These are phyloP conservation scores for Tonatia bakeri DNA, from an alignment of 2,113 vertebrate genomes.

Conservation along the genomic window DNA sequence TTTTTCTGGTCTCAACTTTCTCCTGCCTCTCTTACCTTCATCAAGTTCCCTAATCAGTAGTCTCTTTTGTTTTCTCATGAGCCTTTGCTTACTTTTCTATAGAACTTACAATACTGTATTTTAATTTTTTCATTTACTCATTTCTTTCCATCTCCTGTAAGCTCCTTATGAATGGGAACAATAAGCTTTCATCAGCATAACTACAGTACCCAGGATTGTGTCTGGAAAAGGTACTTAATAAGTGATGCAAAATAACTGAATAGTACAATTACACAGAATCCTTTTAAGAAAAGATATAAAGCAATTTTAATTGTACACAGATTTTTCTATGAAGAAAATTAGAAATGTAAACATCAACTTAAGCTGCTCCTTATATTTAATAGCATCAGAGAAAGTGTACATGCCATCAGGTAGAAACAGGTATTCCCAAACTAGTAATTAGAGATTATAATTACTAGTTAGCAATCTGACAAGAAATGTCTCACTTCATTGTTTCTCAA, in stretches of 20 bases:
- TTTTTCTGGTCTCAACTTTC: not conserved
- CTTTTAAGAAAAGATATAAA: not conserved
- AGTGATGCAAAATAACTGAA: not conserved
- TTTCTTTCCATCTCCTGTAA: not conserved
- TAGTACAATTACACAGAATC: not conserved
- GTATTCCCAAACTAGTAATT: not conserved
- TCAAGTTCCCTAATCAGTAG: not conserved
- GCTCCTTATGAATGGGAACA: not conserved
- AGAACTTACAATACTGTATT: not conserved
- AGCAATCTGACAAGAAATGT: not conserved
- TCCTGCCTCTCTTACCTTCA: not conserved
- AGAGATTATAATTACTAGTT: not conserved
- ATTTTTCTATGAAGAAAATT: not conserved
- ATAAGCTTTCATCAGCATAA: not conserved
- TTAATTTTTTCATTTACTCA: not conserved
- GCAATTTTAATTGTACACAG: not conserved
- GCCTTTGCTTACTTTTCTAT: not conserved
- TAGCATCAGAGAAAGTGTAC: not conserved
- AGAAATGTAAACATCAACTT: not conserved
- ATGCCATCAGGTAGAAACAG: not conserved
- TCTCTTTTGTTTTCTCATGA: not conserved
- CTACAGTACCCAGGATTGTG: not conserved
- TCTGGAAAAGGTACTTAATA: not conserved
- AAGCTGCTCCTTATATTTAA: not conserved
- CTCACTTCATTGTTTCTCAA: not conserved